Base-by-base conservation (phyloP, 2,113 vertebrate species). In the Oreochromis spilurus region DNA sequence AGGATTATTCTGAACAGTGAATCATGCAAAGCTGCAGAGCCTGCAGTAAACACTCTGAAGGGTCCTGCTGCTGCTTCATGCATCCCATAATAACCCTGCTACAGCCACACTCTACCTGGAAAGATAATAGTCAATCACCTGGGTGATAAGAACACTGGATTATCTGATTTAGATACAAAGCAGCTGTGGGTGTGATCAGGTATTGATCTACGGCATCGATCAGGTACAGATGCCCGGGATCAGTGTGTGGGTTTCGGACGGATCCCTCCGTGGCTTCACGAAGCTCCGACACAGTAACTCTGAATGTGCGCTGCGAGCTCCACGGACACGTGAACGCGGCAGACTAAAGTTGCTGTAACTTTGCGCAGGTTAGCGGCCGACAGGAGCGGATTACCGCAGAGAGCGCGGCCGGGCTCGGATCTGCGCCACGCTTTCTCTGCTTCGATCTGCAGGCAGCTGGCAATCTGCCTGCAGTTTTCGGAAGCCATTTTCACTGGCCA, bases 401-500 rank as follows among this genome's bases (percentile, higher is more conserved):
- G 43, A 26, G 67, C 8, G 45, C 62, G 34, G 45, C 53, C 9
- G 24, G 6, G 11, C 43, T n/a, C 11, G 10, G 26, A 77, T 70
- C 79, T 87, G 86, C 90, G 84, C 85, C 86, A 87, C 82, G 12
- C 24, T 78, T 62, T 40, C 80, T 80, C 81, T 10, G 12, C 52
- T 81, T 43, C 75, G 36, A 29, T 78, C 91, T 87, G 93, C 93
- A 94, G 92, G 84, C 93, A 14, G 12, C 87, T 94, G 95, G 95
- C 94, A 88, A 95, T 84, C 88, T 82, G 93, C 96, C 95, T 88
- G 87, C 91, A 88, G 91, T 89, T 92, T 90, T 94, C 95, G 95
- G 97, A 94, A 96, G 97, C 97, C 97, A 97, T 97, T 92, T 97
- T 97, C 95, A 96, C 91, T 97, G 97, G 97, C 96, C 97, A 97